These are phyloP conservation scores for Sorex maritimensis DNA, from an alignment of 2,797 vertebrate species.

Conservation along the genomic window DNA sequence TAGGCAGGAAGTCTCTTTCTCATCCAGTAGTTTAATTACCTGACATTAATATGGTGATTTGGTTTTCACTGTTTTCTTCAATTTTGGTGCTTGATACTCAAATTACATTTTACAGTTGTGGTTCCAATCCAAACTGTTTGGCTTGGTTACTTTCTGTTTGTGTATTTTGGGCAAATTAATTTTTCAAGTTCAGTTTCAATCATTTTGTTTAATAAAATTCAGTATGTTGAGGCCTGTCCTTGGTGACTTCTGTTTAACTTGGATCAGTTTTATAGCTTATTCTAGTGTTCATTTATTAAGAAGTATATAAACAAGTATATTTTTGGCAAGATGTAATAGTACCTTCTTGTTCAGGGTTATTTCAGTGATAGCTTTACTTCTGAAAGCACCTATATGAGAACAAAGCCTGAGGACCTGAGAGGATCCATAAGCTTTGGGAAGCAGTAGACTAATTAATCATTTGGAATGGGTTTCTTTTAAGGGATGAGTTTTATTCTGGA, in stretches of 20 bases:
- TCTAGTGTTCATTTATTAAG: conserved; percentile 46
- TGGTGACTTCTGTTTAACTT: conserved; percentile 49
- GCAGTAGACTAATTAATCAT: conserved; percentile 25
- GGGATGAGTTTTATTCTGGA: conserved; percentile 56
- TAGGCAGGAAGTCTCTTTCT: conserved; percentile 49
- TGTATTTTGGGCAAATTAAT: neutral
- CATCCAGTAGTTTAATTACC: conserved; percentile 38
- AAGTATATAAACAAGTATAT: neutral
- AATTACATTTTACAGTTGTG: conserved; percentile 45
- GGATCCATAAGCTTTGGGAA: conserved; percentile 11
- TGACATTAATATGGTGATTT: conserved; percentile 53
- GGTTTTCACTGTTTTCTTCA: conserved; percentile 42
- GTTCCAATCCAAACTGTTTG: conserved; percentile 20
- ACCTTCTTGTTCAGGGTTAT: neutral
- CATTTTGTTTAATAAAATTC: conserved; percentile 55
- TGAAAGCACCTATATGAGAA: conserved; percentile 48
- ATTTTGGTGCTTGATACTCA: conserved; percentile 26
- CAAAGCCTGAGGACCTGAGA: conserved; percentile 38
- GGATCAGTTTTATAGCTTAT: conserved; percentile 20
- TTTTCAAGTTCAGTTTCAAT: neutral
- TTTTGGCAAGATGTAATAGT: conserved; percentile 3
- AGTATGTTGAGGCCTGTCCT: neutral
- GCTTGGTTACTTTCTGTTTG: conserved; percentile 41
- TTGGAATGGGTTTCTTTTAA: conserved; percentile 62
- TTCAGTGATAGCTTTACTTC: conserved; percentile 29